Conservation (phyloP, 2,888 invertebrate species). For the Rhodophaea formosa region DNA sequence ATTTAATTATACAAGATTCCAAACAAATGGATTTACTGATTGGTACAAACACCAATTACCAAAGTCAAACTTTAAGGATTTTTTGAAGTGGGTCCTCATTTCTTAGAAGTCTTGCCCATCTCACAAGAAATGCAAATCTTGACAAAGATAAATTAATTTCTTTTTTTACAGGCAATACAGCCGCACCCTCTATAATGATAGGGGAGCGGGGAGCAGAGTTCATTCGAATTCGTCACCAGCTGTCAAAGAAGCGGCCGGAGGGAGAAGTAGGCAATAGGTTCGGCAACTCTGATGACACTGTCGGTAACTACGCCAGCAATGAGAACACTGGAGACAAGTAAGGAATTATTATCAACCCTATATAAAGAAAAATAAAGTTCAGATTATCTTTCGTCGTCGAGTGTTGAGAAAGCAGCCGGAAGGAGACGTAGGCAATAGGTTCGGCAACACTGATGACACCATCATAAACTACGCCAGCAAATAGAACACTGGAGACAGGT, state of each 20-base stretch:
- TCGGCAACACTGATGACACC: conserved; percentile 33
- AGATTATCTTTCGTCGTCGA: no score
- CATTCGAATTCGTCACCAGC: conserved; percentile 70
- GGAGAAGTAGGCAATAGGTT: conserved; percentile 41
- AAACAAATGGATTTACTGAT: no score
- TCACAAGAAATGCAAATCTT: not conserved
- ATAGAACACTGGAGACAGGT: no score
- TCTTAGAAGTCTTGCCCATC: no score
- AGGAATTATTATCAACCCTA: conserved; percentile 3
- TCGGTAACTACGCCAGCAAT: conserved; percentile 30
- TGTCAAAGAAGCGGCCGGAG: conserved; percentile 46
- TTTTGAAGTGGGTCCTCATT: no score
- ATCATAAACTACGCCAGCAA: conserved; percentile 30
- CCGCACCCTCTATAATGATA: conserved; percentile 81
- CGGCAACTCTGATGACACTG: conserved; percentile 29
- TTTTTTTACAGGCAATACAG: conserved; percentile 73
- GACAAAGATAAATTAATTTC: not conserved
- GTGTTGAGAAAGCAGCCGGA: conserved; percentile 46
- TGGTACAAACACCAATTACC: no score
- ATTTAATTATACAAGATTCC: no score
- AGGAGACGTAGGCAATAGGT: conserved; percentile 37
- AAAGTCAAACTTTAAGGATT: no score
- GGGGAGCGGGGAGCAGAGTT: conserved; percentile 80
- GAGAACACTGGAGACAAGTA: conserved; percentile 31
- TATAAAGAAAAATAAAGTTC: no score